Evolutionary conservation across 2,797 vertebrate species (phyloP), one percentile per base, ranked within the genome.

Genomic region (Glyptemys insculpta): DNA sequence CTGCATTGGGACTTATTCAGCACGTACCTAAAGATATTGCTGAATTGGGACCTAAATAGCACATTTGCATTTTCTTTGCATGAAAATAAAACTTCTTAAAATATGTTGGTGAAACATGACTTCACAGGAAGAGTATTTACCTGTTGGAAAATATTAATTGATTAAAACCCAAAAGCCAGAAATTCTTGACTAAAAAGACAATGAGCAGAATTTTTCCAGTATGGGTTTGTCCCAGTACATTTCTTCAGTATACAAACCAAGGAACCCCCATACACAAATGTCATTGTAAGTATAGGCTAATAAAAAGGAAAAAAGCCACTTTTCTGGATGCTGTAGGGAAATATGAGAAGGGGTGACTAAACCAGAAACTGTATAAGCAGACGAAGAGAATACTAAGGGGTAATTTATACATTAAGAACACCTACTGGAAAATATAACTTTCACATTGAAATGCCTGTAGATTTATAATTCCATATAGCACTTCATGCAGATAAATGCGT

Each of bases 21-120:
- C 31, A 25, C 65, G 6, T 89, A 88, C 89, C 91, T 95, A 96
- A 87, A 68, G 83, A 90, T 89, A 92, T 81, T 83, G 80, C 74
- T 88, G 89, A 94, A 44, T 1, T 79, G 47, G n/a, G 74, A 47
- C 41, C 80, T 90, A 96, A 54, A 50, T 54, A 90, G 56, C 52
- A 81, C 8, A 87, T 72, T 68, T 89, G 80, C 0, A 18, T 95
- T 94, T 94, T 83, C 72, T 65, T 96, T 92, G 80, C 74, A 50
- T 87, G 88, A 91, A 85, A 14, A 83, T 31, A 44, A 82, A 79
- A 85, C 53, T 62, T 88, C 81, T 92, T 91, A 52, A 90, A 82
- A 91, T 85, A 84, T 84, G 23, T 79, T 8, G 18, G 21, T 91
- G 85, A 93, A 94, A 95, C 50, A 65, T 59, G 12, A 88, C 86